Evolutionary conservation across 2,888 invertebrate species (phyloP), one percentile per base, ranked within the genome.

Genomic region (Thumatha senex): DNA sequence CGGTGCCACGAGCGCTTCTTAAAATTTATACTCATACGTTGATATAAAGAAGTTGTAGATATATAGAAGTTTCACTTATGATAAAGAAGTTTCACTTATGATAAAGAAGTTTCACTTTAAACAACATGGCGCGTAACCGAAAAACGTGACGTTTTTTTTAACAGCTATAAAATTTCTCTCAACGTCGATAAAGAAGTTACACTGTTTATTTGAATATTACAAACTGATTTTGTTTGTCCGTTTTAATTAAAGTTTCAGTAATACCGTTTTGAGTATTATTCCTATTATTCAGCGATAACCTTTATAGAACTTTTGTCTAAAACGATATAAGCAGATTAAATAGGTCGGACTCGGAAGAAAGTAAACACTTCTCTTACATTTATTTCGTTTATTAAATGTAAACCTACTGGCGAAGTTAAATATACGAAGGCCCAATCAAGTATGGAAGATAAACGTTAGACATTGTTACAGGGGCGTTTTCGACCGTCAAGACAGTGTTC

Each of bases 401-500:
- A 48, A 40, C 42, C 29, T 33, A 30, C 14, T 34, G 35, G 14
- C 15, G 15, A 61, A 58, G 50, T 55, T 49, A 56, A 65, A 56
- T 48, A 62, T 18, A 51, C 46, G 39, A 18, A 46, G 45, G 39
- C 7, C 35, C 46, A 55, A 61, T 63, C 40, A 55, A 66, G 48
- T 47, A 40, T 55, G 49, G 13, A 54, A 60, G 52, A 15, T 68
- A 57, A 65, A 63, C 46, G 63, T 55, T 50, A 54, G 42, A 29
- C 68, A 54, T 64, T 70, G 71, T 91, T 87, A 40, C 92, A 97
- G 97, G 77, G 96, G 96, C 51, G 94, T 96, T 70, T 97, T 97
- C 79, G 97, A 97, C 83, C 94, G 97, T 11, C 97, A 97, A 91
- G 97, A 97, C 88, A 97, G 97, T 82, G 93, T 97, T 58, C 94